Base-by-base conservation (phyloP, 2,888 invertebrate species). In the Pseudoips prasinana region DNA sequence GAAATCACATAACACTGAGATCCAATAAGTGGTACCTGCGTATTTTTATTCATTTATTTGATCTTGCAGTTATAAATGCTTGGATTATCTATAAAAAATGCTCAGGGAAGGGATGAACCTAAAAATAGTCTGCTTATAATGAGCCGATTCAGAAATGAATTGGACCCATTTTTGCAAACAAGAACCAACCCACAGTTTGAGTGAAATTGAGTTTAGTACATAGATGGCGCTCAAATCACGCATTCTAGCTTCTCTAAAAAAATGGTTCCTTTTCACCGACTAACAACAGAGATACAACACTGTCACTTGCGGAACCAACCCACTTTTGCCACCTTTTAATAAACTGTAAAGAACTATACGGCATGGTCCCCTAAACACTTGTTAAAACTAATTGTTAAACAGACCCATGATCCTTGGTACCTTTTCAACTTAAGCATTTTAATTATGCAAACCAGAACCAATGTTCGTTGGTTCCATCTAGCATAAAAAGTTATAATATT, bases 381-480 rank as follows among this genome's bases (percentile, higher is more conserved):
- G 25, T 17, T 35, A 35, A 35, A 30, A 35, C 35, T 22, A 26
- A 30, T 35, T 26, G 22, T 36, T 26, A 35, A 29, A 35, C 26
- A 35, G 25, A 30, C 22, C 26, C 14, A 33, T 23, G 24, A 33
- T 3, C 7, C 19, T 33, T 33, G 28, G 33, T 33, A 28, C 22
- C n/a, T n/a, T n/a, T n/a, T n/a, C n/a, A n/a, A n/a, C n/a, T n/a
- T n/a, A 27, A 28, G 33, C 18, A 26, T 26, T 26, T 25, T 30
- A 26, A 29, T 29, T 29, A 35, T 29, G 35, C 29, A 35, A 35
- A 35, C 22, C 29, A 35, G 29, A 35, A 25, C 29, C 35, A 35
- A 35, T 29, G 29, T 35, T 8, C 1, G 22, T 34, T 34, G 34
- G 34, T 34, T 34, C 29, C 34, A 34, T 29, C 25, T n/a, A n/a